Evolutionary conservation across 2,113 vertebrate genomes (phyloP).

Genomic region (Apteryx mantelli): DNA sequence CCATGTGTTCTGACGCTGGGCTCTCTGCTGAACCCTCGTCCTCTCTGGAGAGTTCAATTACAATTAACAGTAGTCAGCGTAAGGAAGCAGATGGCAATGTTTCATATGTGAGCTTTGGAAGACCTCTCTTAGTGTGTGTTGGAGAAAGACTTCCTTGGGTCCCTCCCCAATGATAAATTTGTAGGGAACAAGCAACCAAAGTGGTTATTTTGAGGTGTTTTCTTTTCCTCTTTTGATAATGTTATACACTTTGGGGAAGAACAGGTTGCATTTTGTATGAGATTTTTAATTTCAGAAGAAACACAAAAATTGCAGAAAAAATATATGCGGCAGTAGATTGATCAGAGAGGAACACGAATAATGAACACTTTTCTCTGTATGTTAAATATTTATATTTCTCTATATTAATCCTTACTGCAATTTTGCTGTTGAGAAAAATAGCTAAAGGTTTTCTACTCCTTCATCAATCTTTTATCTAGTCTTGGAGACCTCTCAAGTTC

Average conservation of each 20-base stretch:
- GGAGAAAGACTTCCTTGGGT: neutral
- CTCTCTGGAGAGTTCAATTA: neutral
- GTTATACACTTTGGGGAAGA: neutral
- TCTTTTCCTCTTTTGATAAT: neutral
- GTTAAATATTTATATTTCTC: constrained; percentile 12
- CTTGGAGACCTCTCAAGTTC: neutral
- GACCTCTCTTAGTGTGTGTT: neutral
- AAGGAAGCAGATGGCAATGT: neutral
- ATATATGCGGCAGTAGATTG: neutral
- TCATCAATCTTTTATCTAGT: neutral
- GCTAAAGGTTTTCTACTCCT: neutral
- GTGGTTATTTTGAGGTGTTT: neutral
- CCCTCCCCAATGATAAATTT: neutral
- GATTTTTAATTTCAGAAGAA: constrained; percentile 15
- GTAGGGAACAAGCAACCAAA: neutral
- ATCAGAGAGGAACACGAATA: neutral
- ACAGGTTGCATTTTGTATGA: neutral
- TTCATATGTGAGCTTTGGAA: neutral
- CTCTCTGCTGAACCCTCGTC: neutral
- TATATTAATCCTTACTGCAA: neutral
- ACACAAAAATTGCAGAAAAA: neutral
- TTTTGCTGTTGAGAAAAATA: neutral
- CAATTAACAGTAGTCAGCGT: neutral
- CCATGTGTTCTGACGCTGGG: neutral
- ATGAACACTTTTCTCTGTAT: neutral